phyloP scores from a whole-genome alignment of 2,113 vertebrate genomes.

The Odocoileus hemionus region DNA sequence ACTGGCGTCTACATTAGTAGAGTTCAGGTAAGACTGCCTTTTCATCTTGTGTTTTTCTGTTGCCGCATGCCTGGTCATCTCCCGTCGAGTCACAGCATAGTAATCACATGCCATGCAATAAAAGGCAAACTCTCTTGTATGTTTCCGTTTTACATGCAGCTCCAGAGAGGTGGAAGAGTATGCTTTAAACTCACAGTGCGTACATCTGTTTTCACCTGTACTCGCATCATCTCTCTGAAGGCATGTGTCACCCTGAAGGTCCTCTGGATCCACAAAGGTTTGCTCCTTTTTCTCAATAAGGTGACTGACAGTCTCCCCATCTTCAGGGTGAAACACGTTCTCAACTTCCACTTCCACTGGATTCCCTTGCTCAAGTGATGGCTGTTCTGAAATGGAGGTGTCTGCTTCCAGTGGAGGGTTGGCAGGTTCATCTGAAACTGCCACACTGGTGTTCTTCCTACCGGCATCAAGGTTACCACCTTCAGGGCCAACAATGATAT shows the following conservation, averaged over 20 bases:
- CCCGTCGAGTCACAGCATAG: constrained; percentile 91
- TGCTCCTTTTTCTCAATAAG: constrained; percentile 43
- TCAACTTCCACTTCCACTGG: constrained; percentile 46
- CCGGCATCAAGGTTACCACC: constrained; percentile 67
- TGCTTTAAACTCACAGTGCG: constrained; percentile 88
- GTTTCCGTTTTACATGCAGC: constrained; percentile 92
- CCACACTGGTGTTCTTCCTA: constrained; percentile 56
- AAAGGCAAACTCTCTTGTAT: constrained; percentile 93
- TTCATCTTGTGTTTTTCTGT: constrained; percentile 95
- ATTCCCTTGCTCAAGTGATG: constrained; percentile 44
- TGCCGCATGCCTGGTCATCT: constrained; percentile 92
- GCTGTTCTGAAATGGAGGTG: constrained; percentile 51
- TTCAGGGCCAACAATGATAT: constrained; percentile 78
- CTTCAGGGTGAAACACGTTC: constrained; percentile 47
- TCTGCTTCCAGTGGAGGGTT: constrained; percentile 55
- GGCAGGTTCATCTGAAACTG: constrained; percentile 44
- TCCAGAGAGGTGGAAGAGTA: constrained; percentile 91
- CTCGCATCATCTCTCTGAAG: constrained; percentile 71
- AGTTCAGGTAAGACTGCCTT: constrained; percentile 83
- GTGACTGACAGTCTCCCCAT: constrained; percentile 38
- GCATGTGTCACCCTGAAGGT: constrained; percentile 51
- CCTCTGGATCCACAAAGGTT: constrained; percentile 45
- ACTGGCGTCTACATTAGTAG: constrained; percentile 39
- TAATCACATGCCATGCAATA: constrained; percentile 96
- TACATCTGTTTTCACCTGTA: constrained; percentile 80